Percentiles rank a stretch among this genome's conserved stretches.
These are phyloP conservation scores for Myotis daubentonii DNA, from an alignment of 2,797 vertebrate species.

Conservation along the genomic window DNA sequence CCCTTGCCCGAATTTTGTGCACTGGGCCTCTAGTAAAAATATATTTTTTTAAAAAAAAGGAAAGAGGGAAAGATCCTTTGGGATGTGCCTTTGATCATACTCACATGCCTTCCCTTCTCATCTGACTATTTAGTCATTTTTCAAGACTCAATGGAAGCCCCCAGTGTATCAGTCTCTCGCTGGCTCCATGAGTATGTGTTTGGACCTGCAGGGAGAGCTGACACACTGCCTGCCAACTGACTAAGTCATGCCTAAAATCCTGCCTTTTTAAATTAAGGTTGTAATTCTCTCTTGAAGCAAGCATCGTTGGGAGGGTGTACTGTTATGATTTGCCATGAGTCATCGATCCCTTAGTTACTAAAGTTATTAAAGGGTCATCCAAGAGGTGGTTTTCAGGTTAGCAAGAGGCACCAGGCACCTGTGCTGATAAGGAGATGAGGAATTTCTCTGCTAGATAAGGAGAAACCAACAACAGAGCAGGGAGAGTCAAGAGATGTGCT, in stretches of 20 bases:
- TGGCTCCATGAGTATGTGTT: background rate
- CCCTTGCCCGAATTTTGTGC: too few relatives aligned
- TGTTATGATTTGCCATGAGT: slow-evolving; percentile 26
- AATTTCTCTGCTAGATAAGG: slow-evolving; percentile 48
- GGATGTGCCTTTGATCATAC: background rate
- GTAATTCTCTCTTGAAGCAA: slow-evolving; percentile 44
- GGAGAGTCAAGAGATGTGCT: background rate
- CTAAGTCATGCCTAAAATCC: background rate
- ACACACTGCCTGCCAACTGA: background rate
- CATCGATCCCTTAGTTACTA: background rate
- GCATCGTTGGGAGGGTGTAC: background rate
- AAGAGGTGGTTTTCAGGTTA: slow-evolving; percentile 46
- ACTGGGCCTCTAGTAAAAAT: too few relatives aligned
- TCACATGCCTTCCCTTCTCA: background rate
- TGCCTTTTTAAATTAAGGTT: slow-evolving; percentile 38
- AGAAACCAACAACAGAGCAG: background rate
- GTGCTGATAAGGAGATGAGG: slow-evolving; percentile 17
- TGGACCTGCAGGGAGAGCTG: background rate
- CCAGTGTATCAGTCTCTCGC: background rate
- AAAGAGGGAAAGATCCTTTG: background rate
- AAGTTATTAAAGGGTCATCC: slow-evolving; percentile 40
- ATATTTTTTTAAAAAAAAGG: background rate
- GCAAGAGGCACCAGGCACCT: slow-evolving; percentile 22
- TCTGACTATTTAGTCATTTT: background rate
- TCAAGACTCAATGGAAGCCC: background rate